Evolutionary conservation across 2,888 invertebrate genomes (phyloP).

Genomic region (Metalampra italica): DNA sequence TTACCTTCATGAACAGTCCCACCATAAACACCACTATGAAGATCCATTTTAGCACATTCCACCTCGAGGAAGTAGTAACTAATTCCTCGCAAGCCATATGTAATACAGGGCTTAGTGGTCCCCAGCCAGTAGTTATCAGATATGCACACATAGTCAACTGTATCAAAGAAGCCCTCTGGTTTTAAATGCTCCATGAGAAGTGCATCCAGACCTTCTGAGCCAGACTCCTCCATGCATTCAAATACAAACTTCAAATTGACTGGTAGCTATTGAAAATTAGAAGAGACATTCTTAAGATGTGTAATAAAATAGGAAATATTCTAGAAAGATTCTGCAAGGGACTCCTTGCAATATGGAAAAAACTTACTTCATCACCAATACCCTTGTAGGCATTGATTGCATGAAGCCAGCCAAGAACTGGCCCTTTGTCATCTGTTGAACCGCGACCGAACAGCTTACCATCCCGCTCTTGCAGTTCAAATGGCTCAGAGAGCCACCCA

Average conservation of each 20-base stretch:
- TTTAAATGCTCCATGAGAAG: conserved; percentile 79
- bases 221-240: conserved; percentile 99
- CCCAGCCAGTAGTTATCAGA: conserved; percentile 99
- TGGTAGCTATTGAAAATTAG: conserved; percentile 67
- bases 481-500: conserved; percentile 98
- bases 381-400: conserved; percentile 93
- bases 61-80: conserved; percentile 95
- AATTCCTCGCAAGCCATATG: conserved; percentile 96
- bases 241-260: conserved; percentile 93
- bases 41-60: conserved; percentile 92
- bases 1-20: conserved; percentile 89
- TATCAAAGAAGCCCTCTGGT: conserved; percentile 86
- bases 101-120: conserved; percentile 96
- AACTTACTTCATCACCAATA: conserved; percentile 78
- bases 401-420: conserved; percentile 97
- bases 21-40: conserved; percentile 97
- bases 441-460: conserved; percentile 95
- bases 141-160: conserved; percentile 96
- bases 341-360: background rate
- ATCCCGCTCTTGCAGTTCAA: conserved; percentile 91
- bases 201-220: conserved; percentile 96
- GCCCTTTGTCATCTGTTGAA: conserved; percentile 95
- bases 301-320: too few relatives aligned
- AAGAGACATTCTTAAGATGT: too few relatives aligned
- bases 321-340: too few relatives aligned